Evolutionary conservation across 2,888 invertebrate species (phyloP).

Genomic region (Exocentrus adspersus): DNA sequence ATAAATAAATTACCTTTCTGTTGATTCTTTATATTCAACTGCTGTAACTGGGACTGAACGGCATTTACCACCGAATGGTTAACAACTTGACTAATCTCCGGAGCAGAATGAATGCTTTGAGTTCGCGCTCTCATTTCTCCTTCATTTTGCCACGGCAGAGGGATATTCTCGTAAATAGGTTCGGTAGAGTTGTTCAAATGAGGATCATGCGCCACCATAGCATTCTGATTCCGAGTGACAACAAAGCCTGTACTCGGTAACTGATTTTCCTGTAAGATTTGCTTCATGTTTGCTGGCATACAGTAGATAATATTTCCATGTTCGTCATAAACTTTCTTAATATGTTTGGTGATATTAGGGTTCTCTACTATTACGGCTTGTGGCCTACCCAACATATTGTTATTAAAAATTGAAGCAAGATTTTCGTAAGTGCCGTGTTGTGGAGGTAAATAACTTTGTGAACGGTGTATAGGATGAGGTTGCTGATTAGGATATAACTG

Average conservation of each 20-base stretch:
- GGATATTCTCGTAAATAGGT: constrained; percentile 86
- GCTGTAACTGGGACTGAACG: constrained; percentile 52
- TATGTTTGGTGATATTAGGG: constrained; percentile 69
- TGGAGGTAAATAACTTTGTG: constrained; percentile 61
- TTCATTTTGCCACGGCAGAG: constrained; percentile 71
- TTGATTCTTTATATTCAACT: constrained; percentile 45
- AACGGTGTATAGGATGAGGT: constrained; percentile 59
- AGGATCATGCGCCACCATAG: constrained; percentile 55
- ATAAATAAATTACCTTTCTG: constrained; percentile 34
- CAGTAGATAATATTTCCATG: constrained; percentile 73
- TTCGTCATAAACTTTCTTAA: constrained; percentile 71
- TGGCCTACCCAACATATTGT: constrained; percentile 57
- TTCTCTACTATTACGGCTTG: constrained; percentile 68
- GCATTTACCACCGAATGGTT: constrained; percentile 56
- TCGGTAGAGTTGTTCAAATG: constrained; percentile 68
- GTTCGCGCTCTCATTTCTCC: constrained; percentile 65
- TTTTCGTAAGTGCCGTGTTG: constrained; percentile 72
- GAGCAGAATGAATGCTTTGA: constrained; percentile 78
- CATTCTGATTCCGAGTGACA: constrained; percentile 65
- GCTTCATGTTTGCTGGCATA: constrained; percentile 67
- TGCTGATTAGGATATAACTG: constrained; percentile 53
- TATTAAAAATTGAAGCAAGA: constrained; percentile 70
- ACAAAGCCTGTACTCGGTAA: constrained; percentile 64
- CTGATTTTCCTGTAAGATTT: constrained; percentile 61
- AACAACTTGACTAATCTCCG: constrained; percentile 65